Conservation (phyloP, 2,113 vertebrate genomes). For the Phainopepla nitens region DNA sequence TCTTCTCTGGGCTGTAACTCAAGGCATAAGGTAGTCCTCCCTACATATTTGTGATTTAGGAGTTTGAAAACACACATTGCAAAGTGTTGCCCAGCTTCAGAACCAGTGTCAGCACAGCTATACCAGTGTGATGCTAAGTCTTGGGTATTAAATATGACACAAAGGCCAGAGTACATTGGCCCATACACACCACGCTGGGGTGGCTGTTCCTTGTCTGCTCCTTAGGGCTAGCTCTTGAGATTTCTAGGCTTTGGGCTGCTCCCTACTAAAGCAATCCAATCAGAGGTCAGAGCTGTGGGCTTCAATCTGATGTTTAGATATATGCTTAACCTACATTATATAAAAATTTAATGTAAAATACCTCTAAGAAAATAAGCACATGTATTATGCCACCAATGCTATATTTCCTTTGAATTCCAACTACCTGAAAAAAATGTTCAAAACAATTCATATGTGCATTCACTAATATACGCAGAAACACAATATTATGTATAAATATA, state of each 20-base stretch:
- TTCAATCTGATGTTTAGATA: background rate
- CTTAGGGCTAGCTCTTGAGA: background rate
- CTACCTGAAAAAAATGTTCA: background rate
- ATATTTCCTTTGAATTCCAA: background rate
- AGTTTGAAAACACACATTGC: background rate
- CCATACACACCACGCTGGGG: accelerated
- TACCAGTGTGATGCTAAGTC: background rate
- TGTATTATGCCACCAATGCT: background rate
- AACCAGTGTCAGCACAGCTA: background rate
- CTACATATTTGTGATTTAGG: background rate
- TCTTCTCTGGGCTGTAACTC: background rate
- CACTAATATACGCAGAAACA: background rate
- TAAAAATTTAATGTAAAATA: background rate
- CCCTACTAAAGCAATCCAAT: background rate
- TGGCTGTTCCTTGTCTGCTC: background rate
- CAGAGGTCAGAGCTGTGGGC: background rate
- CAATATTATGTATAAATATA: background rate
- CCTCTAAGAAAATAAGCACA: accelerated
- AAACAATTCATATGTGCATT: background rate
- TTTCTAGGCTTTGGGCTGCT: background rate
- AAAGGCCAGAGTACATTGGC: background rate
- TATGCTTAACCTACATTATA: background rate
- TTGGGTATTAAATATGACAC: background rate
- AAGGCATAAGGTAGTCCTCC: background rate
- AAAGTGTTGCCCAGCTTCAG: background rate